These are phyloP conservation scores for Heliothis peltigera DNA, from an alignment of 2,888 invertebrate species.

Conservation along the genomic window DNA sequence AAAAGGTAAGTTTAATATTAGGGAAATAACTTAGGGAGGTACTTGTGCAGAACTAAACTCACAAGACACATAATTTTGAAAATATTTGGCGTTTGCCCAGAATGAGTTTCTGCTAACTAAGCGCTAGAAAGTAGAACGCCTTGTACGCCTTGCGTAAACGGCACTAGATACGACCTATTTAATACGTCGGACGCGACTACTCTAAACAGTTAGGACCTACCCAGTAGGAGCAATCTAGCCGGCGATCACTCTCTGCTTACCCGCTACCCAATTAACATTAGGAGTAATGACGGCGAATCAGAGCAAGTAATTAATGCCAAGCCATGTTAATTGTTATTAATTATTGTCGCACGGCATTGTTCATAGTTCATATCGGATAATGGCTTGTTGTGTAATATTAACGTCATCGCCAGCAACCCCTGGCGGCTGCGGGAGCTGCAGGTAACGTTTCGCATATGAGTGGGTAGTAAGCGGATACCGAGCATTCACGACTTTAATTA, in stretches of 20 bases:
- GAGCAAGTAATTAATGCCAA: slow-evolving; percentile 47
- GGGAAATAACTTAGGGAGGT: too few species aligned
- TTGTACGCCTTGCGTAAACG: slow-evolving; percentile 34
- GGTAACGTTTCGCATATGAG: neutral
- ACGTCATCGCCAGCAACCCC: slow-evolving; percentile 10
- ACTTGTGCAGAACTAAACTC: slow-evolving; percentile 4
- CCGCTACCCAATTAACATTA: slow-evolving; percentile 34
- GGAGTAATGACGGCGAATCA: slow-evolving; percentile 49
- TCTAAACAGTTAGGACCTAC: slow-evolving; percentile 2
- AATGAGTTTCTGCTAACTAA: slow-evolving; percentile 49
- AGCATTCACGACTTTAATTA: slow-evolving; percentile 30
- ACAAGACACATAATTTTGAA: slow-evolving; percentile 27
- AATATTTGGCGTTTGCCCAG: slow-evolving; percentile 57
- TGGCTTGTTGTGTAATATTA: slow-evolving; percentile 29
- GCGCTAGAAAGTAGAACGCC: slow-evolving; percentile 30
- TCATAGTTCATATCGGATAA: slow-evolving; percentile 34
- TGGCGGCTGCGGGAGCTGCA: slow-evolving; percentile 9
- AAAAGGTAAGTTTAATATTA: too few species aligned
- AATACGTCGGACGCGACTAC: slow-evolving; percentile 5
- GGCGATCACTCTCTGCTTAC: slow-evolving; percentile 18
- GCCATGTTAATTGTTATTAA: slow-evolving; percentile 57
- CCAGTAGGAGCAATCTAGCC: neutral
- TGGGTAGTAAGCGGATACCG: neutral
- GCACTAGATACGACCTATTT: slow-evolving; percentile 25
- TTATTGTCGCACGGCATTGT: slow-evolving; percentile 35